These are phyloP conservation scores for Papilio helenus DNA, from an alignment of 1,140 invertebrate species.

Conservation along the genomic window DNA sequence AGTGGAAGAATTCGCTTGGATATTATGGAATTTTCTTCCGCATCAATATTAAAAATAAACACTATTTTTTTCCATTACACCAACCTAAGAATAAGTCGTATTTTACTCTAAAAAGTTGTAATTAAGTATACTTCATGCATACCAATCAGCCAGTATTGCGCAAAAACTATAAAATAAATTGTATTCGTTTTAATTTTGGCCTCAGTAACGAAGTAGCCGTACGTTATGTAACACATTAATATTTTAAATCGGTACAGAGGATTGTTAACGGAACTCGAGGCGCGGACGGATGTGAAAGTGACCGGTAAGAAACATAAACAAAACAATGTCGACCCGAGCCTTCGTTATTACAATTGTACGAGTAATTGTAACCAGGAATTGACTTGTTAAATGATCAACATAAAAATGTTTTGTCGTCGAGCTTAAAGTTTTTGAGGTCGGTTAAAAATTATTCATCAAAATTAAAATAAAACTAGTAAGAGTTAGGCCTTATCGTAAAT, in stretches of 20 bases:
- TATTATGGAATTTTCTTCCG: neutral
- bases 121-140: neutral
- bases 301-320: constrained; percentile 51
- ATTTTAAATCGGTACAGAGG: constrained; percentile 56
- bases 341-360: constrained; percentile 16
- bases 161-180: neutral
- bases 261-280: constrained; percentile 54
- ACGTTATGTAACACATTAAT: constrained; percentile 54
- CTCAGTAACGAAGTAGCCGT: constrained; percentile 40
- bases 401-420: neutral
- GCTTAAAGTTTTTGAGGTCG: neutral
- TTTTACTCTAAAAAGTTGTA: neutral
- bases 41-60: neutral
- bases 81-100: neutral
- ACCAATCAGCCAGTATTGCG: neutral
- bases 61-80: neutral
- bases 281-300: constrained; percentile 61
- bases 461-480: too few species aligned
- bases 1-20: neutral
- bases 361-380: constrained; percentile 5
- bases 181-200: neutral
- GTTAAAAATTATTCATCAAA: too few species aligned
- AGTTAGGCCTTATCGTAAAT: too few species aligned
- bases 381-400: constrained; percentile 7
- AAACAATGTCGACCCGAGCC: constrained; percentile 20